These are phyloP conservation scores for Hypsopygia costalis DNA, from an alignment of 2,888 invertebrate genomes.

Conservation along the genomic window DNA sequence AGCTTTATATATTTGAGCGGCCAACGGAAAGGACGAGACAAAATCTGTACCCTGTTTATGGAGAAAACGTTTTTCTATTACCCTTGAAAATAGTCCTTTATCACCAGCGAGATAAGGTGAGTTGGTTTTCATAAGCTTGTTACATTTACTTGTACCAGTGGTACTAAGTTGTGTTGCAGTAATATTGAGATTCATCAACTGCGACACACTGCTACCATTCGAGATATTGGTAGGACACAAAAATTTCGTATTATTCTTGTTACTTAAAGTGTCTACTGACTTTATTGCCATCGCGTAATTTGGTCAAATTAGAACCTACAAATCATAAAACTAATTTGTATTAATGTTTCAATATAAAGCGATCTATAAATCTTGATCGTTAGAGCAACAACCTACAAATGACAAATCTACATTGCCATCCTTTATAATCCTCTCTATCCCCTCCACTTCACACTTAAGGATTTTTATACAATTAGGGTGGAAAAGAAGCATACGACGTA, in stretches of 20 bases:
- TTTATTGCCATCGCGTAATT: constrained; percentile 53
- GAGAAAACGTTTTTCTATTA: constrained; percentile 46
- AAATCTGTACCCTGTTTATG: constrained; percentile 41
- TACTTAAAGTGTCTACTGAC: constrained; percentile 20
- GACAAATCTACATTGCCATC: no score
- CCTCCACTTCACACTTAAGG: no score
- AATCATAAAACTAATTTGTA: no score
- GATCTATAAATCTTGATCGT: no score
- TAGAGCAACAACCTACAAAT: no score
- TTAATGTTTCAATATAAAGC: no score
- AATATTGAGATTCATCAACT: constrained; percentile 28
- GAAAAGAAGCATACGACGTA: no score
- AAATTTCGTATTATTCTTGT: no score
- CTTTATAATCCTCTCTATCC: no score
- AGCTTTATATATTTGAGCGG: constrained; percentile 56
- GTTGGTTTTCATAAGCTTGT: constrained; percentile 26
- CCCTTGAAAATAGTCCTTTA: constrained; percentile 41
- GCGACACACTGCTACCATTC: constrained; percentile 22
- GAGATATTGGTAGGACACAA: constrained; percentile 9
- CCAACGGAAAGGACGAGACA: constrained; percentile 49
- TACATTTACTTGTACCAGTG: constrained; percentile 24
- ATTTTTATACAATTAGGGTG: no score
- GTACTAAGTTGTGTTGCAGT: constrained; percentile 30
- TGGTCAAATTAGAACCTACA: no score
- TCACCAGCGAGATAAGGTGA: constrained; percentile 49